phyloP scores from a whole-genome alignment of 2,797 vertebrate genomes.

The Knipowitschia caucasica region DNA sequence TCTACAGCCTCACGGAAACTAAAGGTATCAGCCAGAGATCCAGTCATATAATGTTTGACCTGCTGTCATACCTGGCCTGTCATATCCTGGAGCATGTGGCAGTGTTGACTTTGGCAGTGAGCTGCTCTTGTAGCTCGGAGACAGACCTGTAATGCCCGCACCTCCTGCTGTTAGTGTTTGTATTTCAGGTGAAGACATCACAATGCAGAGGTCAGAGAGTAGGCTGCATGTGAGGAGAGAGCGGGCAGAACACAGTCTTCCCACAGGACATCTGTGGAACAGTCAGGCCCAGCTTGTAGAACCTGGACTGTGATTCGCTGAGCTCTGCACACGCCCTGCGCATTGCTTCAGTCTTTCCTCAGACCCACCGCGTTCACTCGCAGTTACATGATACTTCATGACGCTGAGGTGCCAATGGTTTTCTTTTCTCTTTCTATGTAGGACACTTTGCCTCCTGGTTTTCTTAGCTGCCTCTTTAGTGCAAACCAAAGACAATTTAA shows the following conservation, averaged over 20 bases:
- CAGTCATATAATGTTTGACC: not conserved
- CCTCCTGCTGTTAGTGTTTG: not conserved
- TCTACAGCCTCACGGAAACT: not conserved
- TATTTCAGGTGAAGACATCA: conserved; percentile 1
- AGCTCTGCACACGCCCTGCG: conserved; percentile 57
- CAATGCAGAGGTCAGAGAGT: conserved; percentile 15
- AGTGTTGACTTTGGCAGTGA: not conserved
- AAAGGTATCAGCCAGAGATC: not conserved
- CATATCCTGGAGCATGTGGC: not conserved
- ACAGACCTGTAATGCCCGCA: not conserved
- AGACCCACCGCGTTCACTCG: conserved; percentile 29
- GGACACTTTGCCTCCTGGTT: conserved; percentile 32
- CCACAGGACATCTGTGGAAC: conserved; percentile 44
- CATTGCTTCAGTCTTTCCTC: conserved; percentile 7
- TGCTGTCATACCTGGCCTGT: not conserved
- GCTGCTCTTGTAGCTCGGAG: not conserved
- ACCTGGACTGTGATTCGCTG: conserved; percentile 63
- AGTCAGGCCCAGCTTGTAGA: conserved; percentile 32
- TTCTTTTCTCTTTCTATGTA: conserved; percentile 33
- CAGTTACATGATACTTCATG: conserved; percentile 54
- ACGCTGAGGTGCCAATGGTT: conserved; percentile 27
- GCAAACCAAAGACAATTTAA: conserved; percentile 15
- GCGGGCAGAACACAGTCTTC: conserved; percentile 39
- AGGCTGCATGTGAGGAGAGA: conserved; percentile 12
- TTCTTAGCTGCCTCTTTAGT: conserved; percentile 46